Percentiles rank a stretch among this genome's conserved stretches.
These are phyloP conservation scores for Drosophila mayaguana DNA, from an alignment of 2,888 invertebrate genomes.

Conservation along the genomic window DNA sequence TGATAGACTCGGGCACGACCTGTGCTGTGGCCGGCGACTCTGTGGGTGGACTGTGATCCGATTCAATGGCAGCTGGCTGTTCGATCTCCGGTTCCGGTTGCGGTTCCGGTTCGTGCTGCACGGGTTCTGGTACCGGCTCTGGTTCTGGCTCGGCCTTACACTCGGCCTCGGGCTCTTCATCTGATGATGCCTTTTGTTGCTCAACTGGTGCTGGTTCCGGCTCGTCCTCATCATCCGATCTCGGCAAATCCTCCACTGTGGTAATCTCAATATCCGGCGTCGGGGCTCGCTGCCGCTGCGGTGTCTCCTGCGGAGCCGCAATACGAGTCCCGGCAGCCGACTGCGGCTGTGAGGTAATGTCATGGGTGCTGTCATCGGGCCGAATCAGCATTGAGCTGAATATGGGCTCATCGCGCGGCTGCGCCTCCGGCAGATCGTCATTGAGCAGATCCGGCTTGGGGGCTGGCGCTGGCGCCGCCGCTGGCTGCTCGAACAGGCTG, in stretches of 20 bases:
- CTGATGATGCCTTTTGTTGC: not conserved
- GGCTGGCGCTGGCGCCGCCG: constrained; percentile 68
- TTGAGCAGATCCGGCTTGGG: constrained; percentile 87
- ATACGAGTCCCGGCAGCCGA: constrained; percentile 78
- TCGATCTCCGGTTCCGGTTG: constrained; percentile 32
- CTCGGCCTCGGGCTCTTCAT: constrained; percentile 80
- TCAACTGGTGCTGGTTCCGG: constrained; percentile 54
- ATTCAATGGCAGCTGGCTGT: constrained; percentile 47
- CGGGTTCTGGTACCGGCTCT: constrained; percentile 22
- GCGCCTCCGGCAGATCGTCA: constrained; percentile 85
- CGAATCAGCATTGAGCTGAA: constrained; percentile 82
- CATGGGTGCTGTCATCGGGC: constrained; percentile 84
- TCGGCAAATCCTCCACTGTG: constrained; percentile 84
- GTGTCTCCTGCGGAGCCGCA: constrained; percentile 71
- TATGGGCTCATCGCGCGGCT: constrained; percentile 72
- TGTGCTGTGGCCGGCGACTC: constrained; percentile 78
- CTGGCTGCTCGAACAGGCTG: constrained; percentile 86
- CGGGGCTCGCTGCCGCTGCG: constrained; percentile 80
- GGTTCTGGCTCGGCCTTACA: constrained; percentile 46
- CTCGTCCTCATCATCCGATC: constrained; percentile 85
- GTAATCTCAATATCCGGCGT: constrained; percentile 85
- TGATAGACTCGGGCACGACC: constrained; percentile 63
- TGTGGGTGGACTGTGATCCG: constrained; percentile 80
- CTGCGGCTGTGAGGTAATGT: constrained; percentile 83
- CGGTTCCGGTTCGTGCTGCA: constrained; percentile 21